phyloP scores from a whole-genome alignment of 1,140 invertebrate species.

The Teleopsis dalmanni region DNA sequence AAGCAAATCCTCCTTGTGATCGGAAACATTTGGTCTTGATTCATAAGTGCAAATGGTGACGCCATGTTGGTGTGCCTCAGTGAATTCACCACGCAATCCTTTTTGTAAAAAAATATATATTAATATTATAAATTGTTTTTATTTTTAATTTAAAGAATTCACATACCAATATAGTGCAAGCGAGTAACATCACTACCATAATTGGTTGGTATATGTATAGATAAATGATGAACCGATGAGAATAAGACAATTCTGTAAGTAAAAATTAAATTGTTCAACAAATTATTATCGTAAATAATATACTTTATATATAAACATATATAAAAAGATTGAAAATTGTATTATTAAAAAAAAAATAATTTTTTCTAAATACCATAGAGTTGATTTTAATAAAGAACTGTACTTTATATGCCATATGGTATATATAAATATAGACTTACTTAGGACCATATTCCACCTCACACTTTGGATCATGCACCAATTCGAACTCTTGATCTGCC shows the following conservation, averaged over 20 bases:
- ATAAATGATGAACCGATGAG: conserved; percentile 77
- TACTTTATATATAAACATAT: background rate
- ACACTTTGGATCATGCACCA: conserved; percentile 70
- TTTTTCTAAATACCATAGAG: no score
- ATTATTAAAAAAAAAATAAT: background rate
- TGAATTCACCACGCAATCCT: conserved; percentile 84
- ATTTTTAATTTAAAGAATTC: background rate
- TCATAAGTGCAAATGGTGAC: conserved; percentile 89
- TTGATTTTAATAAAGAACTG: background rate
- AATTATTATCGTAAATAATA: background rate
- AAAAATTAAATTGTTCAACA: conserved; percentile 6
- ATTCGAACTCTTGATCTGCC: conserved; percentile 87
- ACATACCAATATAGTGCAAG: conserved; percentile 79
- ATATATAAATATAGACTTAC: conserved; percentile 55
- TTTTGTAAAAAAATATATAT: background rate
- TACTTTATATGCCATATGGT: background rate
- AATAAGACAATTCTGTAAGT: conserved; percentile 75
- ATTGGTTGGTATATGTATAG: conserved; percentile 82
- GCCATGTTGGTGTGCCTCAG: conserved; percentile 72
- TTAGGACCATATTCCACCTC: conserved; percentile 81
- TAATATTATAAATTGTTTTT: background rate
- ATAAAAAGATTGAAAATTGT: background rate
- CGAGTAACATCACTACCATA: conserved; percentile 76
- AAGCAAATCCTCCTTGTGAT: conserved; percentile 68
- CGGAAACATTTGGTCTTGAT: conserved; percentile 69